phyloP scores from a whole-genome alignment of 2,113 vertebrate species.

The Pandion haliaetus region DNA sequence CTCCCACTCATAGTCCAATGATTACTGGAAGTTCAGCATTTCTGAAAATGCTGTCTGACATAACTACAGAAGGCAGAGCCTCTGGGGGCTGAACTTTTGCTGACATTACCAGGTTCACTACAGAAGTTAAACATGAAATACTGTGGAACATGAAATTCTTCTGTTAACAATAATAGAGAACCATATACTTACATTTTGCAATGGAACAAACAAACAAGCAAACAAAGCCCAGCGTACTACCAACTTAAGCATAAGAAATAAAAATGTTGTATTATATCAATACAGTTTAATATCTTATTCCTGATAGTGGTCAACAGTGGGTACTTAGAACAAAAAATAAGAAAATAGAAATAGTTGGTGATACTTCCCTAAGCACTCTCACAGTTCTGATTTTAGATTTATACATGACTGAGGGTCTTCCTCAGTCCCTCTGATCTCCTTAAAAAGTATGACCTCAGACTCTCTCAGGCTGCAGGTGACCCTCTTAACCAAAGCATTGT shows the following conservation, averaged over 20 bases:
- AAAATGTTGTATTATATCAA: background rate
- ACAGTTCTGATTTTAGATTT: background rate
- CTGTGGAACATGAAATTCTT: background rate
- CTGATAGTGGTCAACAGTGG: background rate
- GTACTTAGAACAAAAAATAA: background rate
- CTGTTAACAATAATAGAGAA: background rate
- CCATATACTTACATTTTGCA: background rate
- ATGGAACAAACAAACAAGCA: background rate
- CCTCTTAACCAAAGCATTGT: background rate
- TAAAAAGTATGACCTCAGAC: background rate
- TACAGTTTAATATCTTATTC: background rate
- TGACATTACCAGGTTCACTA: background rate
- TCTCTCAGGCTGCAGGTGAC: background rate
- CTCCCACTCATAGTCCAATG: background rate
- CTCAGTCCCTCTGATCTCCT: background rate
- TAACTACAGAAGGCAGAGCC: background rate
- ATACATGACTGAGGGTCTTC: background rate
- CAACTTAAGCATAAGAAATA: background rate
- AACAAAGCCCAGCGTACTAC: background rate
- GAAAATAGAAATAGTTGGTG: background rate
- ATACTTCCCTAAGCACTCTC: background rate
- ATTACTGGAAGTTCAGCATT: background rate
- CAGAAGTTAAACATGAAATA: background rate
- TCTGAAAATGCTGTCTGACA: background rate
- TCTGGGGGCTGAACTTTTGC: background rate